Percentiles rank a stretch among this genome's conserved stretches.
Conservation (phyloP, 2,888 invertebrate species). For the Scaptomyza polygonia region DNA sequence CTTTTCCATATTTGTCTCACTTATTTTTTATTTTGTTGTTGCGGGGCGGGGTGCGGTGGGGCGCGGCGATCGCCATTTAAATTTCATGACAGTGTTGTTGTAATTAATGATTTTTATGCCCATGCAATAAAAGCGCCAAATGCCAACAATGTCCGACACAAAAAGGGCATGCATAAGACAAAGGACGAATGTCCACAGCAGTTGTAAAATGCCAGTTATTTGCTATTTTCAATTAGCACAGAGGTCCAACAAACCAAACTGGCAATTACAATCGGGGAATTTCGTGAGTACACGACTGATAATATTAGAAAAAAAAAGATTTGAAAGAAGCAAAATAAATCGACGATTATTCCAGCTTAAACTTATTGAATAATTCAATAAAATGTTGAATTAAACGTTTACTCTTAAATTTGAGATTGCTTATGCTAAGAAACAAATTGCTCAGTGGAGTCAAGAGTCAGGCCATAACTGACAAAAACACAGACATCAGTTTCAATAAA, state of each 20-base stretch:
- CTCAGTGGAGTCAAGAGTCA: neutral
- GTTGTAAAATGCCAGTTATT: conserved; percentile 41
- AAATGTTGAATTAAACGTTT: too few species aligned
- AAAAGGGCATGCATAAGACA: conserved; percentile 16
- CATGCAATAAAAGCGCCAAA: conserved; percentile 63
- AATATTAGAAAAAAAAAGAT: neutral
- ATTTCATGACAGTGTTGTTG: conserved; percentile 75
- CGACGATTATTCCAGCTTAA: too few species aligned
- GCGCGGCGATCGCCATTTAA: conserved; percentile 62
- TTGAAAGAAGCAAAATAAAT: neutral
- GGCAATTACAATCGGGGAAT: conserved; percentile 13
- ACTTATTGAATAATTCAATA: too few species aligned
- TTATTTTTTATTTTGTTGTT: conserved; percentile 55
- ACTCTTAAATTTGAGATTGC: neutral
- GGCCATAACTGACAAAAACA: too few species aligned
- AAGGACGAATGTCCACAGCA: conserved; percentile 21
- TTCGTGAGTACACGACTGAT: neutral
- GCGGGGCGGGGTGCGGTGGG: neutral
- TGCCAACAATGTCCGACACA: conserved; percentile 27
- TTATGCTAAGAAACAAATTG: neutral
- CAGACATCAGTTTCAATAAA: neutral
- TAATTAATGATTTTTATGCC: conserved; percentile 78
- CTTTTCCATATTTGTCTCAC: conserved; percentile 74
- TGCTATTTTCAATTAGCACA: conserved; percentile 46
- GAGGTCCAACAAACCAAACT: conserved; percentile 3